Conservation (phyloP, 1,140 invertebrate genomes). For the Medauroidea extradentata region DNA sequence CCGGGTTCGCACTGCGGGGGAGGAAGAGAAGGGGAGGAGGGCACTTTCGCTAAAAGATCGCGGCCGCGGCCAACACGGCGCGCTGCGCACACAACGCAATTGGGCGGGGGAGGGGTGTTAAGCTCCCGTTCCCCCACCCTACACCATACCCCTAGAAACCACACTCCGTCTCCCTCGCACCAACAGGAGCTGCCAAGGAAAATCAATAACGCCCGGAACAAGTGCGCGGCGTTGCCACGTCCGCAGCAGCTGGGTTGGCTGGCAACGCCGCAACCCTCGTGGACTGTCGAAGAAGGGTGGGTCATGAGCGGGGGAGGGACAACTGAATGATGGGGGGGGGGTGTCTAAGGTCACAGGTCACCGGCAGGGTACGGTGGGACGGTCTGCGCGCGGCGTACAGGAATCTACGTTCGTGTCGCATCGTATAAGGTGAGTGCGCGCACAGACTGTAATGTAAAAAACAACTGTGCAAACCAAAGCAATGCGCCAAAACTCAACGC, state of each 20-base stretch:
- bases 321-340: conserved; percentile 8
- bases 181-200: conserved; percentile 46
- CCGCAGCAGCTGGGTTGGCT: conserved; percentile 43
- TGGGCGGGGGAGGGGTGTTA: background rate
- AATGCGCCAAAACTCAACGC: too few relatives aligned
- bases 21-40: conserved; percentile 13
- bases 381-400: conserved; percentile 11
- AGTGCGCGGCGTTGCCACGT: conserved; percentile 44
- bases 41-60: background rate
- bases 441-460: background rate
- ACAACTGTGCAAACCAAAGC: too few relatives aligned
- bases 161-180: conserved; percentile 22
- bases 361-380: conserved; percentile 11
- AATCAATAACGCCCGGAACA: conserved; percentile 43
- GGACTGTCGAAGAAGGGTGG: conserved; percentile 27
- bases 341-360: background rate
- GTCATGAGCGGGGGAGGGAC: too few relatives aligned
- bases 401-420: background rate
- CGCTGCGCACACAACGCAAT: conserved; percentile 22
- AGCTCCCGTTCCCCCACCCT: too few relatives aligned
- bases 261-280: conserved; percentile 49
- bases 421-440: too few relatives aligned
- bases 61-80: conserved; percentile 35
- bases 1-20: conserved; percentile 26
- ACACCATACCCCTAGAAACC: too few relatives aligned